A percentile compares a stretch with the other conserved stretches of the same genome.
Conservation (phyloP, 2,888 invertebrate species). For the Melipona bicolor region DNA sequence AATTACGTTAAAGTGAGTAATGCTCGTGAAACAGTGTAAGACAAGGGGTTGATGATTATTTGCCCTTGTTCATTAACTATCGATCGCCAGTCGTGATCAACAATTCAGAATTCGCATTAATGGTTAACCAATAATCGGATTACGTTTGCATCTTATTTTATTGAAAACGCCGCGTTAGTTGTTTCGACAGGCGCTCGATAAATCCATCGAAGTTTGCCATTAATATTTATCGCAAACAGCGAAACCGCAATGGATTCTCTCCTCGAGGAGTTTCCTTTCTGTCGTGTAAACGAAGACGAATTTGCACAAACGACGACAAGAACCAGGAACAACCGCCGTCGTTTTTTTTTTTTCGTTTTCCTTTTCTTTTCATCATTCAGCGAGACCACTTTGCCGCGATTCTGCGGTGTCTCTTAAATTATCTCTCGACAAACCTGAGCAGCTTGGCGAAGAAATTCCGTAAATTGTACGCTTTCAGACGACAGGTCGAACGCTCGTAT, state of each 20-base stretch:
- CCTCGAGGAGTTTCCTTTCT: background rate
- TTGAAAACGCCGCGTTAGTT: background rate
- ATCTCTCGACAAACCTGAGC: background rate
- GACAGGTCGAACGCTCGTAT: background rate
- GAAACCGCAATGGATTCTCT: constrained; percentile 2
- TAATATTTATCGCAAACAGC: constrained; percentile 33
- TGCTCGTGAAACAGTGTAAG: too few relatives aligned
- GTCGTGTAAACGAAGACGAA: constrained; percentile 18
- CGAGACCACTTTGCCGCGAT: background rate
- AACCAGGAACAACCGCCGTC: background rate
- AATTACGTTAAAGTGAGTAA: too few relatives aligned
- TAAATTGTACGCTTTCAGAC: background rate
- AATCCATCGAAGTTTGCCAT: constrained; percentile 18
- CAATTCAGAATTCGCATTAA: too few relatives aligned
- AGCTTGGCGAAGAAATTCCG: background rate
- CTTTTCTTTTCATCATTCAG: background rate
- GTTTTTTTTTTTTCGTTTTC: background rate
- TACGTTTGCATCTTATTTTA: background rate
- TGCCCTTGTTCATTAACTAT: too few relatives aligned
- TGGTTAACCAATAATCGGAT: too few relatives aligned
- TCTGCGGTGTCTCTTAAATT: background rate
- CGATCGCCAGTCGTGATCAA: too few relatives aligned
- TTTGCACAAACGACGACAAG: constrained; percentile 19
- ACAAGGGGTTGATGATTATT: too few relatives aligned
- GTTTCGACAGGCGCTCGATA: background rate